These are phyloP conservation scores for Drosophila stalkeri DNA, from an alignment of 2,888 invertebrate species.

Conservation along the genomic window DNA sequence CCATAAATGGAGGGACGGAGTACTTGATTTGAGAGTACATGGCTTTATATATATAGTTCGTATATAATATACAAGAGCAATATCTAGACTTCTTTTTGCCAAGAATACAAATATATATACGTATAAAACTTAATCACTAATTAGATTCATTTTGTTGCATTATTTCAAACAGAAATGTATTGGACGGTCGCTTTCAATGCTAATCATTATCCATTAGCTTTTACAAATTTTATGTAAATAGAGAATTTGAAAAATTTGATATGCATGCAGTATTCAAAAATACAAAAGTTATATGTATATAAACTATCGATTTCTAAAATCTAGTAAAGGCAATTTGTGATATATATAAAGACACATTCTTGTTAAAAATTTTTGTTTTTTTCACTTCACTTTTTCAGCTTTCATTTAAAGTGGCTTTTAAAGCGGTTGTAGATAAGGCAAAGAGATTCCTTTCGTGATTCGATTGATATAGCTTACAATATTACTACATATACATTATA, in stretches of 20 bases:
- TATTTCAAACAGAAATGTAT: conserved; percentile 38
- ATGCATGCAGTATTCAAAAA: conserved; percentile 52
- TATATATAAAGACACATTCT: conserved; percentile 60
- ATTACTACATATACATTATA: conserved; percentile 36
- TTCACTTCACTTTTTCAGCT: conserved; percentile 5
- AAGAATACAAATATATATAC: conserved; percentile 53
- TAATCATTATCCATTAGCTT: conserved; percentile 31
- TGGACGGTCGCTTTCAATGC: conserved; percentile 62
- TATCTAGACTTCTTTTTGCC: conserved; percentile 43
- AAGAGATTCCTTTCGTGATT: conserved; percentile 25
- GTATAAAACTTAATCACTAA: conserved; percentile 70
- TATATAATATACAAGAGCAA: conserved; percentile 56
- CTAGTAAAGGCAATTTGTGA: conserved; percentile 81
- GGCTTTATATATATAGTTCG: conserved; percentile 47
- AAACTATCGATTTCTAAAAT: conserved; percentile 79
- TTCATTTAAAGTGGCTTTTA: conserved; percentile 40
- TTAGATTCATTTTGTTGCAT: conserved; percentile 68
- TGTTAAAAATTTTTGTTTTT: conserved; percentile 17
- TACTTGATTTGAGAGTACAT: conserved; percentile 47
- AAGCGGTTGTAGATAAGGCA: conserved; percentile 48
- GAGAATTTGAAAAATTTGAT: conserved; percentile 51
- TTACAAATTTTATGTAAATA: conserved; percentile 12
- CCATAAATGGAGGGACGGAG: conserved; percentile 57
- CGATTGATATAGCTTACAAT: conserved; percentile 26
- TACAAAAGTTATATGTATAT: conserved; percentile 17